Percentiles rank a stretch among this genome's conserved stretches.
phyloP scores from a whole-genome alignment of 2,797 vertebrate species.

The Orientallactaga sibirica region DNA sequence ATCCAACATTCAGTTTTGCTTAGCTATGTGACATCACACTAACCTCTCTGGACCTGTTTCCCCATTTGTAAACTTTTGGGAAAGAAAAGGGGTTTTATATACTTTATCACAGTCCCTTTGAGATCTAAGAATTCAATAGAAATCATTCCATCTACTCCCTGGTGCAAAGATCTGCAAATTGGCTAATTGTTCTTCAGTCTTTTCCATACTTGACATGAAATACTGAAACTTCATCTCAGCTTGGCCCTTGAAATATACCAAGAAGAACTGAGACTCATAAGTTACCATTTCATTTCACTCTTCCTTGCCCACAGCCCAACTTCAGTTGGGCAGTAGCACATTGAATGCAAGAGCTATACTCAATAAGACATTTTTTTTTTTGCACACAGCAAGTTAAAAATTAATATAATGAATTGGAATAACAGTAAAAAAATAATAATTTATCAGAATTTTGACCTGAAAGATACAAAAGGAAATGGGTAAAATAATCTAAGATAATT shows the following conservation, averaged over 20 bases:
- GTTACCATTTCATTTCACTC: constrained; percentile 38
- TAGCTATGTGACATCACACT: not conserved
- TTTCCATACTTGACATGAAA: constrained; percentile 38
- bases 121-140: constrained; percentile 9
- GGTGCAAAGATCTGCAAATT: not conserved
- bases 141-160: not conserved
- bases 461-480: not conserved
- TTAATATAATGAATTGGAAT: not conserved
- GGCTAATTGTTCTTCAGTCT: not conserved
- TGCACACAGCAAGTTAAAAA: not conserved
- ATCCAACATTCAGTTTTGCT: not conserved
- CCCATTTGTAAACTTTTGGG: not conserved
- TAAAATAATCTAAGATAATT: not conserved
- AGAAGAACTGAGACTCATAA: not conserved
- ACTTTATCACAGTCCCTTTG: not conserved
- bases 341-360: not conserved
- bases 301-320: not conserved
- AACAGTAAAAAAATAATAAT: not conserved
- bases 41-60: constrained; percentile 12
- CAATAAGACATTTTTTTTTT: not conserved
- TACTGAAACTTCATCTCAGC: constrained; percentile 21
- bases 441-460: not conserved
- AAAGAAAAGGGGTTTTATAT: not conserved
- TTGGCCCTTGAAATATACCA: not conserved
- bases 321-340: not conserved